Evolutionary conservation across 2,888 invertebrate genomes (phyloP).

Genomic region (Xestia ashworthii): DNA sequence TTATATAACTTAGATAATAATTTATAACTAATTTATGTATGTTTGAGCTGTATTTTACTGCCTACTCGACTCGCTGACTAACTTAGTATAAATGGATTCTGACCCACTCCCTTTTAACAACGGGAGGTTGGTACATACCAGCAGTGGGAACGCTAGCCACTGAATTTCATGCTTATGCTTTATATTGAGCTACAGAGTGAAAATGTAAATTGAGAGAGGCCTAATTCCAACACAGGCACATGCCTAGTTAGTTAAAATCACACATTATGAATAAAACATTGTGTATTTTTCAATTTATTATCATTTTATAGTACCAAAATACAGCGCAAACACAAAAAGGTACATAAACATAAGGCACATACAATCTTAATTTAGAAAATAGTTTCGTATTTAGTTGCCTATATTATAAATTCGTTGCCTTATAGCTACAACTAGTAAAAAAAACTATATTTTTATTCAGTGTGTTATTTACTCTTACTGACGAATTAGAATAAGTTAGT

Average conservation of each 20-base stretch:
- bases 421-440: constrained; percentile 25
- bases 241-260: neutral
- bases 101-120: neutral
- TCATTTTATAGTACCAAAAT: constrained; percentile 25
- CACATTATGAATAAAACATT: neutral
- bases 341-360: constrained; percentile 74
- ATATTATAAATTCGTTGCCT: constrained; percentile 56
- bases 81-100: neutral
- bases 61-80: too few relatives aligned
- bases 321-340: constrained; percentile 52
- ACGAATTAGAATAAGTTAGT: constrained; percentile 42
- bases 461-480: constrained; percentile 19
- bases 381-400: constrained; percentile 40
- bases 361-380: constrained; percentile 42
- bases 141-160: neutral
- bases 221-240: neutral
- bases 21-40: constrained; percentile 40
- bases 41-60: constrained; percentile 34
- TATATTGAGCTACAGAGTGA: neutral
- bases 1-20: constrained; percentile 50
- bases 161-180: neutral
- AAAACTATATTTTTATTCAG: constrained; percentile 14
- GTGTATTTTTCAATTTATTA: neutral
- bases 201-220: neutral
- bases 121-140: neutral